Evolutionary conservation across 2,113 vertebrate genomes (phyloP), one percentile per base, ranked within the genome.

Genomic region (Pholis gunnellus): DNA sequence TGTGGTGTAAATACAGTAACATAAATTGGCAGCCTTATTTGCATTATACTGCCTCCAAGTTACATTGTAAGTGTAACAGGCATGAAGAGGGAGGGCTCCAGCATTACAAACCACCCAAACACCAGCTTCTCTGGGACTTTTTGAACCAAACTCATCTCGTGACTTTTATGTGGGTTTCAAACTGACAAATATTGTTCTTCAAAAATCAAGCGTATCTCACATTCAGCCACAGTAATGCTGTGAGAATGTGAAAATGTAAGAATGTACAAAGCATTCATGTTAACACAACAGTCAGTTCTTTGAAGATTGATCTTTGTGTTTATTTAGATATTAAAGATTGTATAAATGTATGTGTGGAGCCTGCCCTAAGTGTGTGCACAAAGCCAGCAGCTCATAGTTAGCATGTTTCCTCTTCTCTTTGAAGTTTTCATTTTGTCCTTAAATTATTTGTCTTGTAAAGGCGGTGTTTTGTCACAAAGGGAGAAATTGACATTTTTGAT

Each of bases 361-460:
- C 68, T 68, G 52, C 22, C 67, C 65, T 36, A 29, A 73, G 48
- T 42, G 64, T 88, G 64, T 83, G 56, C 78, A 72, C 75, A 73
- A 80, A 76, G 42, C 61, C 72, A 82, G 70, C 52, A 67, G 59
- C 40, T 81, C 52, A 78, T 67, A 44, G 14, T 42, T 48, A 75
- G 65, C 29, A 56, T 42, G 38, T 81, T 75, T 72, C 38, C 38
- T 60, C 9, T 81, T 18, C 18, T 66, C 20, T 71, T 73, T 73
- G 15, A 70, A 83, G 63, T 88, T 83, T 91, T 78, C 9, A 36
- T 87, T 67, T 63, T 87, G 42, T 69, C 57, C 34, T 95, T 97
- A 97, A 98, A 95, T 97, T 97, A 97, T 97, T 97, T 96, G 95
- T 96, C 95, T 96, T 96, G 93, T 95, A 92, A 95, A 97, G 95